Percentiles rank a stretch among this genome's conserved stretches.
Evolutionary conservation across 92 coral and sea anemone genomes (phyloP).

Genomic region (Porites lobata): DNA sequence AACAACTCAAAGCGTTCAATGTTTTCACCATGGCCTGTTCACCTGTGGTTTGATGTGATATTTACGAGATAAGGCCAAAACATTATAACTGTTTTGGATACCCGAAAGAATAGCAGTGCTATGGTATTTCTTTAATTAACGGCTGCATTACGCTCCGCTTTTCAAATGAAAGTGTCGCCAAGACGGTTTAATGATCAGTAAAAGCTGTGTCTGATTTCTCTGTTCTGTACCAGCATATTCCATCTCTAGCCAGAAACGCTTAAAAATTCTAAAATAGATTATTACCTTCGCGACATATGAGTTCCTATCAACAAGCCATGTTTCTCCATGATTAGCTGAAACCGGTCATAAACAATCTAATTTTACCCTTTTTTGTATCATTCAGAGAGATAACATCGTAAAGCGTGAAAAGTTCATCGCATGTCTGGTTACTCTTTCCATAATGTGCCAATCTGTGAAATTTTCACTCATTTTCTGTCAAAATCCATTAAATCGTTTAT

Average conservation of each 20-base stretch:
- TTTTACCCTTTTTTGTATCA: constrained; percentile 31
- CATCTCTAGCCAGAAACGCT: neutral
- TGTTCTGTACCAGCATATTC: neutral
- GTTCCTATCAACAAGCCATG: neutral
- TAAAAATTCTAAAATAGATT: neutral
- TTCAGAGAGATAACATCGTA: constrained; percentile 38
- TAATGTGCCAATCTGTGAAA: constrained; percentile 6
- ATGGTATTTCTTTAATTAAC: constrained; percentile 26
- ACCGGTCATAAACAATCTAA: constrained; percentile 30
- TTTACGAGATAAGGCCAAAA: constrained; percentile 13
- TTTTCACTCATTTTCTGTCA: neutral
- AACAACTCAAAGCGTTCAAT: neutral
- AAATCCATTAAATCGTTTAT: constrained; percentile 19
- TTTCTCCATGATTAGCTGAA: constrained; percentile 4
- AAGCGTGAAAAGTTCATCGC: constrained; percentile 30
- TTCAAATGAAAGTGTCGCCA: constrained; percentile 6
- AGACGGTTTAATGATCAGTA: neutral
- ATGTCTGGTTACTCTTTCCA: constrained; percentile 8
- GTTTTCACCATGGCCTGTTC: neutral
- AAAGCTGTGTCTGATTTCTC: neutral
- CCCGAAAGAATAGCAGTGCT: constrained; percentile 11
- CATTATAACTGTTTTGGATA: constrained; percentile 27
- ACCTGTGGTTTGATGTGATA: constrained; percentile 28
- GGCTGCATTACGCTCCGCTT: neutral
- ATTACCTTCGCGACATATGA: constrained; percentile 4